Evolutionary conservation across 2,113 vertebrate genomes (phyloP), one percentile per base, ranked within the genome.

Genomic region (Empidonax alnorum): DNA sequence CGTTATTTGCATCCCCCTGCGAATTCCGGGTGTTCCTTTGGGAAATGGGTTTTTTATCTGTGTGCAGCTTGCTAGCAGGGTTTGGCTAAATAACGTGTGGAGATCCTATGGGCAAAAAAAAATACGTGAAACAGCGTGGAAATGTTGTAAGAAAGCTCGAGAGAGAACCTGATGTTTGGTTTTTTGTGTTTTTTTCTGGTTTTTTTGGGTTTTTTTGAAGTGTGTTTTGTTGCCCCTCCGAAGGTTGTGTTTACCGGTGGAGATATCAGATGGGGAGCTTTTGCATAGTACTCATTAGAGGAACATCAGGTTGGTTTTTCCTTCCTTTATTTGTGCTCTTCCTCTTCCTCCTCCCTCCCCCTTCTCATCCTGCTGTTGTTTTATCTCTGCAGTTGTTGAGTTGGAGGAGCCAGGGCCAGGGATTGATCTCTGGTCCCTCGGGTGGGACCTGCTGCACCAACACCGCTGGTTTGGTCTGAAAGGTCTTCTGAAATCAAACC

Each of bases 291-390:
- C 66, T 95, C 69, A 25, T 89, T 56, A 66, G 27, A 79, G 91
- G 89, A 93, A 82, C 89, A 85, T 73, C 89, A 91, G 53, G 77
- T 96, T 74, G 80, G 28, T 94, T 94, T 97, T 97, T 95, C 93
- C 94, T 88, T 94, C 94, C 91, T 93, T 79, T 65, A 84, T 95
- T 94, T 95, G 89, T 87, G 74, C 81, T 87, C 86, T 93, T 96
- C 83, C 96, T 90, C 81, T 74, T 95, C 84, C 89, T 88, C 31
- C 47, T 72, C 61, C 92, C 76, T 79, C 79, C 90, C 87, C 86
- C 68, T 84, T 35, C 84, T 65, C 89, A 82, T 94, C 73, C 91
- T 94, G 94, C 93, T 72, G 73, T 44, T 95, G 85, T 82, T 95
- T 82, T 52, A n/a, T 91, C 72, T 73, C 27, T 17, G 41, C 44